A percentile compares a stretch with the other conserved stretches of the same genome.
Evolutionary conservation across 2,113 vertebrate genomes (phyloP).

Genomic region (Egretta garzetta): DNA sequence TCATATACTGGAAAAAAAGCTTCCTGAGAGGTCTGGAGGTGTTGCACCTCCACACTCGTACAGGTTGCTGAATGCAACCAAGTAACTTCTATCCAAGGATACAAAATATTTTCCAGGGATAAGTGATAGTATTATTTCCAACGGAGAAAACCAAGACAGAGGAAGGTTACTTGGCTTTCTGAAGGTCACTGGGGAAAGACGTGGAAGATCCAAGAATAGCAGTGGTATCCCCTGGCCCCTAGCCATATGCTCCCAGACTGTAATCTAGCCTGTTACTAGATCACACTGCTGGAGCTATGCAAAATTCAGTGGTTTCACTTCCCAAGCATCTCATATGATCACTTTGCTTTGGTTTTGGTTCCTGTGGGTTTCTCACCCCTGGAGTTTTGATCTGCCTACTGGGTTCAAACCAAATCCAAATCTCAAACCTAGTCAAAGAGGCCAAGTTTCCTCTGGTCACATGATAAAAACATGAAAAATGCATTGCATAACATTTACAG

Average conservation of each 20-base stretch:
- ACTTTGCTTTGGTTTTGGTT: background rate
- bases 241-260: background rate
- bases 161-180: background rate
- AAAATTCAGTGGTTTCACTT: slow-evolving; percentile 47
- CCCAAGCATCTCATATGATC: background rate
- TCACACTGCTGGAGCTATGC: background rate
- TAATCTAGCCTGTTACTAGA: slow-evolving; percentile 2
- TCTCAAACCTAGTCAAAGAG: background rate
- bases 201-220: slow-evolving; percentile 2
- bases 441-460: background rate
- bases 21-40: background rate
- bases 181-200: background rate
- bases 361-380: background rate
- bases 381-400: slow-evolving; percentile 4
- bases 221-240: background rate
- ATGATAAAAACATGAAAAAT: background rate
- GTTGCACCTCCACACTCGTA: background rate
- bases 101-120: background rate
- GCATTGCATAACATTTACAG: background rate
- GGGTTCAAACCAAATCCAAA: background rate
- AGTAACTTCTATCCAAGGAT: background rate
- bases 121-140: background rate
- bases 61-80: background rate
- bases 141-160: background rate
- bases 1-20: background rate